Percentiles rank a stretch among this genome's conserved stretches.
Evolutionary conservation across 2,888 invertebrate genomes (phyloP).

Genomic region (Pristionchus arcanus): DNA sequence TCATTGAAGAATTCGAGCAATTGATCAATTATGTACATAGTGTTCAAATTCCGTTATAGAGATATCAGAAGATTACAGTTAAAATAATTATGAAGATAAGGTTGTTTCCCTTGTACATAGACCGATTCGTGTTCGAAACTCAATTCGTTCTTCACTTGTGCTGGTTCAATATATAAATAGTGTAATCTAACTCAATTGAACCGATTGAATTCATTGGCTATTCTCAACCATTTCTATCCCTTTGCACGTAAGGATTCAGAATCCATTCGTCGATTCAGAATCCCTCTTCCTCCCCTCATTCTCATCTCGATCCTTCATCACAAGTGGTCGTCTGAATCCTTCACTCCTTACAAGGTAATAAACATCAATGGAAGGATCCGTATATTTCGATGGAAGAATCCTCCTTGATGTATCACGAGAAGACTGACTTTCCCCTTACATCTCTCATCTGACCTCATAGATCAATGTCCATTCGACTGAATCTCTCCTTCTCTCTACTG

Average conservation of each 20-base stretch:
- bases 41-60: not conserved
- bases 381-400: not conserved
- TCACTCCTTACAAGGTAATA: constrained; percentile 18
- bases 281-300: constrained; percentile 39
- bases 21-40: not conserved
- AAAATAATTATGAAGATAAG: not conserved
- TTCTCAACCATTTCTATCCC: not conserved
- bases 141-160: not conserved
- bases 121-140: not conserved
- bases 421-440: not conserved
- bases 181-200: not conserved
- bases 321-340: constrained; percentile 46
- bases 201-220: not conserved
- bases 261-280: not conserved
- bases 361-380: not conserved
- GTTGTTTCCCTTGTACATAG: not conserved
- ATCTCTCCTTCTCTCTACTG: not conserved
- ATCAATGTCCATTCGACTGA: not conserved
- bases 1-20: not conserved
- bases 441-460: not conserved
- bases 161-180: not conserved
- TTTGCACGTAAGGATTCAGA: constrained; percentile 32
- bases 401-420: not conserved
- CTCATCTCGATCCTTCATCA: not conserved
- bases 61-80: not conserved